Conservation (phyloP, 2,888 invertebrate species). For the Diadegma fenestrale region DNA sequence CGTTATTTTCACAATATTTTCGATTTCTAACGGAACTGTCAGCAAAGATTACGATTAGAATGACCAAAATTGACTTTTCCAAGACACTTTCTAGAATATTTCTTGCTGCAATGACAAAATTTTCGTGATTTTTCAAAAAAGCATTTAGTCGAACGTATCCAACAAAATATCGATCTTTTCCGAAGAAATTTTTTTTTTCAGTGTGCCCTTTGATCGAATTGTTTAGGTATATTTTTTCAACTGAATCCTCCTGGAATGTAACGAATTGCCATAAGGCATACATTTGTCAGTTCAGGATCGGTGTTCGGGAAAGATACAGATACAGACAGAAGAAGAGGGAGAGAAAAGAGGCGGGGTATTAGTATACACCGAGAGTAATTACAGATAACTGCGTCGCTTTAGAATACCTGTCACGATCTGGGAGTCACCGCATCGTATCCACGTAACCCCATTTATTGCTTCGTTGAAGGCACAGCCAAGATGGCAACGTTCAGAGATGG, state of each 20-base stretch:
- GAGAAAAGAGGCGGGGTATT: constrained; percentile 5
- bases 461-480: constrained; percentile 77
- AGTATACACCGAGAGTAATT: constrained; percentile 75
- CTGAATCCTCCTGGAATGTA: background rate
- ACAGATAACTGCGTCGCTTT: constrained; percentile 80
- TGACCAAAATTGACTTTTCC: too few species aligned
- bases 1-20: too few species aligned
- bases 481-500: constrained; percentile 80
- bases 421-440: constrained; percentile 76
- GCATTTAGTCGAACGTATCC: too few species aligned
- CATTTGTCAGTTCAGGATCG: background rate
- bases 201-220: background rate
- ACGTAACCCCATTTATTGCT: constrained; percentile 77
- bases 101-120: too few species aligned
- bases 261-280: background rate
- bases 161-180: too few species aligned
- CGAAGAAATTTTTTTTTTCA: too few species aligned
- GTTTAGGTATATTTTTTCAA: background rate
- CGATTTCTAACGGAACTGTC: too few species aligned
- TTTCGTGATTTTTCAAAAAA: too few species aligned
- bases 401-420: constrained; percentile 75
- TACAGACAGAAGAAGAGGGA: constrained; percentile 2
- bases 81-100: too few species aligned
- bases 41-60: too few species aligned
- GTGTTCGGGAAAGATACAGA: background rate